These are phyloP conservation scores for Drosophila sucinea DNA, from an alignment of 1,140 invertebrate species.

Conservation along the genomic window DNA sequence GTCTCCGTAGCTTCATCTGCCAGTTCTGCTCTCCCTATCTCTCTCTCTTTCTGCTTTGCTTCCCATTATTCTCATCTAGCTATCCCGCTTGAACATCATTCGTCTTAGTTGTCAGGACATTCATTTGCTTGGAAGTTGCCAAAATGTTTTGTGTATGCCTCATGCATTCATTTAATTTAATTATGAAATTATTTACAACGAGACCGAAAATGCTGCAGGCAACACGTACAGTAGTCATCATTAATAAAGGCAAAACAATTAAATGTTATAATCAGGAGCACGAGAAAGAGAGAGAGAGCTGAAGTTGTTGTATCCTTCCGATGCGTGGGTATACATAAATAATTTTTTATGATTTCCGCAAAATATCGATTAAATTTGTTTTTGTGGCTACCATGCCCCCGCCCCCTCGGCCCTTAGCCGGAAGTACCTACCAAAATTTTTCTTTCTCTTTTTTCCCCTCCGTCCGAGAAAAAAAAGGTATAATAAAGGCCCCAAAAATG, in stretches of 20 bases:
- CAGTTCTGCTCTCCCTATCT: not conserved
- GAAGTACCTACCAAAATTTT: slow-evolving; percentile 9
- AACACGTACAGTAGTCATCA: slow-evolving; percentile 51
- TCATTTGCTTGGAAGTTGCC: slow-evolving; percentile 45
- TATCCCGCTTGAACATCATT: slow-evolving; percentile 14
- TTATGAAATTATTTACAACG: slow-evolving; percentile 62
- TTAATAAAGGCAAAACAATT: slow-evolving; percentile 62
- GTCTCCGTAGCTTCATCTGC: slow-evolving; percentile 27
- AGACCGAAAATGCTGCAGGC: not conserved
- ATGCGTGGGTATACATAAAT: slow-evolving; percentile 60
- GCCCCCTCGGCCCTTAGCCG: slow-evolving; percentile 30
- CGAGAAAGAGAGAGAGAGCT: slow-evolving; percentile 11
- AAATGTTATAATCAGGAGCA: slow-evolving; percentile 54
- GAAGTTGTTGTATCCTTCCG: slow-evolving; percentile 2
- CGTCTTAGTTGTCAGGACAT: slow-evolving; percentile 45
- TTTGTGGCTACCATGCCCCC: slow-evolving; percentile 19
- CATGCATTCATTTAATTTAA: slow-evolving; percentile 52
- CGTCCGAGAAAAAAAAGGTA: too few relatives aligned
- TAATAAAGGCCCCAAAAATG: too few relatives aligned
- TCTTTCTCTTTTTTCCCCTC: too few relatives aligned
- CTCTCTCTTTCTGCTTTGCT: not conserved
- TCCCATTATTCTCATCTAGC: not conserved
- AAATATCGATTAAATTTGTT: slow-evolving; percentile 70
- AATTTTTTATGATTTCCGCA: slow-evolving; percentile 69
- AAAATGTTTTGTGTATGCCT: slow-evolving; percentile 38